Conservation (phyloP, 2,797 vertebrate species). For the Molothrus ater region DNA sequence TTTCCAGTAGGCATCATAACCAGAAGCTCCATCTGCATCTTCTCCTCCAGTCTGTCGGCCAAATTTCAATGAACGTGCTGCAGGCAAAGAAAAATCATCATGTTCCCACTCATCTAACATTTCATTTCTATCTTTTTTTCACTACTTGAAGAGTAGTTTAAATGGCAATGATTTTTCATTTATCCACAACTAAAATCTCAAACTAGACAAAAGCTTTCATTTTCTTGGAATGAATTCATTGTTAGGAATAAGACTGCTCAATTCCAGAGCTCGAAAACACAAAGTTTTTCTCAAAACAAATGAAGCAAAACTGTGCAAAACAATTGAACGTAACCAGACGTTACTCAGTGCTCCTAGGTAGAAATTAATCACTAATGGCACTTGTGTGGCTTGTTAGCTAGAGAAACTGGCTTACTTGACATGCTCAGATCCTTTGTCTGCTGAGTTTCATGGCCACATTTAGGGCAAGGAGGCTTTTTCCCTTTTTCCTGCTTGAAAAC, state of each 20-base stretch:
- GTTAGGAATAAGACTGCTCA: not conserved
- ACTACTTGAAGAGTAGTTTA: not conserved
- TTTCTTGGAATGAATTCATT: not conserved
- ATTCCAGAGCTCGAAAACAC: not conserved
- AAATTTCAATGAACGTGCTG: constrained; percentile 93
- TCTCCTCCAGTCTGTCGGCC: constrained; percentile 88
- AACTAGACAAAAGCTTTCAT: not conserved
- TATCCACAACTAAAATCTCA: not conserved
- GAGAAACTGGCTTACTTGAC: constrained; percentile 88
- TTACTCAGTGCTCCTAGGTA: not conserved
- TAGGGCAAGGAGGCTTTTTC: constrained; percentile 92
- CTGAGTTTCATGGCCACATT: constrained; percentile 97
- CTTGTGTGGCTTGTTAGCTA: not conserved
- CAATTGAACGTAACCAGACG: not conserved
- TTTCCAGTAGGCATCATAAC: constrained; percentile 93
- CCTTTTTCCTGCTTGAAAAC: constrained; percentile 98
- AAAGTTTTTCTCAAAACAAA: not conserved
- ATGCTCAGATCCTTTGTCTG: constrained; percentile 99
- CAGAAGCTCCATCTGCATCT: constrained; percentile 84
- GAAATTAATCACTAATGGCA: not conserved
- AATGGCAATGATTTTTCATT: not conserved
- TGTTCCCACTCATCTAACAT: not conserved
- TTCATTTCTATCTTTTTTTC: not conserved
- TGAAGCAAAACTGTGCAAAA: not conserved
- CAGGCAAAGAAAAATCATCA: constrained; percentile 18